These are phyloP conservation scores for Nettapus auritus DNA, from an alignment of 2,113 vertebrate species.

Conservation along the genomic window DNA sequence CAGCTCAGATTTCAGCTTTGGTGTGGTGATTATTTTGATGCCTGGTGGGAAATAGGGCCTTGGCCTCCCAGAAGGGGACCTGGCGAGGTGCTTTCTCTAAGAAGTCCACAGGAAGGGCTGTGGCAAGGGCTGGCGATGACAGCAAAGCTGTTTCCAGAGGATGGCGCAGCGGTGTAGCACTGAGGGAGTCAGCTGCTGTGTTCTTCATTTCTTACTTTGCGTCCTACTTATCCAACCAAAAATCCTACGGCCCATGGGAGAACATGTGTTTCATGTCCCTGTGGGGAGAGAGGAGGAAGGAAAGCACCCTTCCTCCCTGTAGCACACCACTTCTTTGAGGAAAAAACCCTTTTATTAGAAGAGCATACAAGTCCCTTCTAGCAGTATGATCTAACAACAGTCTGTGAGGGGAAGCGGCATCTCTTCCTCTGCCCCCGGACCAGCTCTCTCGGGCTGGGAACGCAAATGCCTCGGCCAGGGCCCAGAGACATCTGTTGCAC, in stretches of 20 bases:
- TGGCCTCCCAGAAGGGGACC: neutral
- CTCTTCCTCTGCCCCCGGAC: neutral
- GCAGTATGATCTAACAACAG: neutral
- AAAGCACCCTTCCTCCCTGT: neutral
- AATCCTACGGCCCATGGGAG: neutral
- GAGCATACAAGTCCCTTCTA: neutral
- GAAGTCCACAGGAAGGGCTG: neutral
- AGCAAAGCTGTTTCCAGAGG: neutral
- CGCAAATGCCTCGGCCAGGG: neutral
- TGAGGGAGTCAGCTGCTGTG: neutral
- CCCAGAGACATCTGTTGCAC: neutral
- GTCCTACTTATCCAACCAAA: neutral
- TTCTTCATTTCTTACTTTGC: neutral
- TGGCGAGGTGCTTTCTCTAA: neutral
- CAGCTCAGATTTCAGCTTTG: constrained; percentile 51
- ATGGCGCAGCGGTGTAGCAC: neutral
- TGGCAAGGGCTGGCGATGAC: neutral
- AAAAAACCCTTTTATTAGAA: neutral
- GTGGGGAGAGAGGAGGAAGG: neutral
- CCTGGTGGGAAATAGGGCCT: neutral
- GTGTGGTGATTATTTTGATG: constrained; percentile 37
- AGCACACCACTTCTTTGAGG: neutral
- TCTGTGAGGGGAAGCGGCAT: neutral
- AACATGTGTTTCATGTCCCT: neutral
- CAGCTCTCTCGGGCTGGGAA: neutral